A percentile compares a stretch with the other conserved stretches of the same genome.
Conservation (phyloP, 2,797 vertebrate species). For the Nyctalus aviator region DNA sequence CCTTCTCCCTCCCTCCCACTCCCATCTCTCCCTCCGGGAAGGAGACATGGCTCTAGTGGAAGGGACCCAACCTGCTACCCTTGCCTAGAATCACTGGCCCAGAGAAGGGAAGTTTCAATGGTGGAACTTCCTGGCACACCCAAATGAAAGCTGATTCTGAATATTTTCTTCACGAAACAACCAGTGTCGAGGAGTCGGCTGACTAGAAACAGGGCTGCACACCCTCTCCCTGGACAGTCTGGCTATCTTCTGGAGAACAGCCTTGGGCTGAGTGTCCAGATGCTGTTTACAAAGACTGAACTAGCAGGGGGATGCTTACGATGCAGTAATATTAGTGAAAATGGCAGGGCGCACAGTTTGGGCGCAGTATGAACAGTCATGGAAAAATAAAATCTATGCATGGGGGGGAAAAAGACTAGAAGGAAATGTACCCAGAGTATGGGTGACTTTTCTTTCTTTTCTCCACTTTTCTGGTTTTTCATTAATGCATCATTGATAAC, state of each 20-base stretch:
- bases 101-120: background rate
- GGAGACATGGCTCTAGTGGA: background rate
- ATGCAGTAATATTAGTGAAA: conserved; percentile 47
- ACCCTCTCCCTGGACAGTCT: conserved; percentile 48
- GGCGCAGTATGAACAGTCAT: conserved; percentile 11
- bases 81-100: background rate
- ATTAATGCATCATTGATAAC: background rate
- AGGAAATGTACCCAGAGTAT: conserved; percentile 8
- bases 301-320: conserved; percentile 47
- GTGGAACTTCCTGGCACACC: background rate
- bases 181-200: background rate
- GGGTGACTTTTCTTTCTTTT: conserved; percentile 14
- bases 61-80: background rate
- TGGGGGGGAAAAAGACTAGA: conserved; percentile 28
- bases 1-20: background rate
- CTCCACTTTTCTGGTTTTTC: conserved; percentile 5
- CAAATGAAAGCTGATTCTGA: background rate
- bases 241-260: conserved; percentile 65
- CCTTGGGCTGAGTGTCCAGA: conserved; percentile 69
- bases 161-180: background rate
- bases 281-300: conserved; percentile 74
- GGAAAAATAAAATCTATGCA: conserved; percentile 59
- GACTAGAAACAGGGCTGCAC: background rate
- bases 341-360: background rate
- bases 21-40: background rate